A percentile compares a stretch with the other conserved stretches of the same genome.
phyloP scores from a whole-genome alignment of 2,797 vertebrate genomes.

The Chelmon rostratus region DNA sequence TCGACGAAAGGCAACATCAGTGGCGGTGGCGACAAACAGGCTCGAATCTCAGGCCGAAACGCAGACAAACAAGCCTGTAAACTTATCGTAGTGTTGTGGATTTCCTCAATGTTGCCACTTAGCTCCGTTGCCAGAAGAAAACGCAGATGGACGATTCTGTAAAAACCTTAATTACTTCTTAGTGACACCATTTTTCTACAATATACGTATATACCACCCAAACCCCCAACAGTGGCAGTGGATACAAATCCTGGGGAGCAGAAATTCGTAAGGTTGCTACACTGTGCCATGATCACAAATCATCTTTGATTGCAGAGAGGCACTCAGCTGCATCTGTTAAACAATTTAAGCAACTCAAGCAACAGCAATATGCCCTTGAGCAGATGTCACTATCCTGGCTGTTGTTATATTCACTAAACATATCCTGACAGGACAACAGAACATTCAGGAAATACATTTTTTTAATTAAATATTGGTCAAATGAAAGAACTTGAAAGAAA shows the following conservation, averaged over 20 bases:
- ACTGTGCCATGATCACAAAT: not conserved
- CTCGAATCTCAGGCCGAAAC: not conserved
- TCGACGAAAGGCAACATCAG: not conserved
- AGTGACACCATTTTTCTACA: no score
- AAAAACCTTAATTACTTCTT: no score
- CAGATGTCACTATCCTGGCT: constrained; percentile 17
- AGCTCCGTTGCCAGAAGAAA: not conserved
- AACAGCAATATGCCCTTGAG: not conserved
- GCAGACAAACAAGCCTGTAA: not conserved
- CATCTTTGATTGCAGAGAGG: not conserved
- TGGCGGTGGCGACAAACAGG: not conserved
- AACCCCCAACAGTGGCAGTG: not conserved
- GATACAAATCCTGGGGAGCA: not conserved
- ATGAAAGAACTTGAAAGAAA: no score
- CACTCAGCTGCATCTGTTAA: not conserved
- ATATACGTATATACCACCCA: no score
- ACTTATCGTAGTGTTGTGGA: not conserved
- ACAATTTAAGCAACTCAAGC: constrained; percentile 9
- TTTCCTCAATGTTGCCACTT: not conserved
- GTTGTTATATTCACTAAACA: not conserved
- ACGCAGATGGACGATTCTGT: not conserved
- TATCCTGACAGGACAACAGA: not conserved
- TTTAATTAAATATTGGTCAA: not conserved
- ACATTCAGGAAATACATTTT: not conserved
- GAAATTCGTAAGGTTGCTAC: not conserved